phyloP scores from a whole-genome alignment of 2,113 vertebrate genomes.

The Chlorocebus sabaeus region DNA sequence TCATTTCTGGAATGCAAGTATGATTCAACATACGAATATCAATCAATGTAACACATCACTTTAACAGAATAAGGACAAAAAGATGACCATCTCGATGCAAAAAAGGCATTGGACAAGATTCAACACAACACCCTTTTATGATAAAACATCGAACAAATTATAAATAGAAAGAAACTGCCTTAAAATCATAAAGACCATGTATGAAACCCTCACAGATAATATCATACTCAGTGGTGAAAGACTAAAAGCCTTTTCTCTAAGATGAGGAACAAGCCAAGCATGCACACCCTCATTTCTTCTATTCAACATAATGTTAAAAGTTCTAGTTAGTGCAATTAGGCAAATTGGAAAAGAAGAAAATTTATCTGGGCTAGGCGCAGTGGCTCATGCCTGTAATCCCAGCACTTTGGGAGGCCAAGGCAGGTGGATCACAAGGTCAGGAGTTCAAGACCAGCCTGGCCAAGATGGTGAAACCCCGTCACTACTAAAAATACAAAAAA shows the following conservation, averaged over 20 bases:
- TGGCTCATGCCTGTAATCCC: too few species aligned
- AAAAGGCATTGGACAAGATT: background rate
- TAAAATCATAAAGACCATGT: background rate
- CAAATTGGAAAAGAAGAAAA: background rate
- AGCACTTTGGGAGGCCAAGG: too few species aligned
- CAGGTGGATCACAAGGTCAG: too few species aligned
- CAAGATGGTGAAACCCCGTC: too few species aligned
- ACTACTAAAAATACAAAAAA: too few species aligned
- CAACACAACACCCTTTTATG: background rate
- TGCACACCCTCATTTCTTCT: background rate
- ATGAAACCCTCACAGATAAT: background rate
- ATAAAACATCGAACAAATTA: background rate
- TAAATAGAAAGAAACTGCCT: background rate
- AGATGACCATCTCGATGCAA: background rate
- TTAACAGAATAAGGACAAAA: background rate
- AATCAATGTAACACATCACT: background rate
- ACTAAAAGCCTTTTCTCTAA: background rate
- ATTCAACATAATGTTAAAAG: background rate
- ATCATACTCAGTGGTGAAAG: background rate
- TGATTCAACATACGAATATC: background rate
- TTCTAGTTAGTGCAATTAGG: background rate
- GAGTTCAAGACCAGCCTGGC: too few species aligned
- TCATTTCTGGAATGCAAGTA: background rate
- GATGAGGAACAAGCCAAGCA: background rate
- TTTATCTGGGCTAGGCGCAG: background rate